Percentiles rank a stretch among this genome's conserved stretches.
These are phyloP conservation scores for Beroe ovata DNA, from an alignment of 37 sponge, comb jelly and placozoan genomes.

Conservation along the genomic window DNA sequence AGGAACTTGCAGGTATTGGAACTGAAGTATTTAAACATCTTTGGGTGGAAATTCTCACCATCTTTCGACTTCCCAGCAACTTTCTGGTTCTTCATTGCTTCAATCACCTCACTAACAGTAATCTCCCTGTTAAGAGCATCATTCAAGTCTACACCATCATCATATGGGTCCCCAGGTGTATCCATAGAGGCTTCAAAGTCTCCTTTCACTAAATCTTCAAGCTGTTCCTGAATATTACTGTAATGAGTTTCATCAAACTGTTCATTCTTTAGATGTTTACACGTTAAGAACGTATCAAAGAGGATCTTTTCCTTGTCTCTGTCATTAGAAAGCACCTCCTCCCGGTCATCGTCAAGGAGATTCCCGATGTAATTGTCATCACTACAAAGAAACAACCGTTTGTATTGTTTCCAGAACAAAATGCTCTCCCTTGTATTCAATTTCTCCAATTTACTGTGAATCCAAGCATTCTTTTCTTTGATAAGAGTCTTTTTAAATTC, in stretches of 20 bases:
- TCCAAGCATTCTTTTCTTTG: background rate
- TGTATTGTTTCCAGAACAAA: background rate
- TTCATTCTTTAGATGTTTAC: background rate
- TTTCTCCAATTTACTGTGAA: background rate
- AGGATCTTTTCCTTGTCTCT: background rate
- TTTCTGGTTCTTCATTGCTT: no score
- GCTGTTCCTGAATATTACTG: background rate
- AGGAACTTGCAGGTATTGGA: no score
- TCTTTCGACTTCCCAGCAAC: no score
- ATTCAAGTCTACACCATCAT: no score
- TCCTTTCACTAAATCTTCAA: background rate
- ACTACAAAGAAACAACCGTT: background rate
- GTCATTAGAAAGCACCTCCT: no score
- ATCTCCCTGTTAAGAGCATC: no score
- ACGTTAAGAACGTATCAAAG: background rate
- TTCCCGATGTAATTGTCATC: background rate
- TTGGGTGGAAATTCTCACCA: no score
- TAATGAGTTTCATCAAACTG: background rate
- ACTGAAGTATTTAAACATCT: no score
- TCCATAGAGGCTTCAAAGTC: no score
- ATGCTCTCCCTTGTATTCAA: background rate
- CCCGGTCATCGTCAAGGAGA: background rate
- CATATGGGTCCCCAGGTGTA: no score
- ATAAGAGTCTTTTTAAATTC: background rate
- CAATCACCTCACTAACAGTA: no score